Conservation (phyloP, 1,140 invertebrate species). For the Drosophila kurseongensis region DNA sequence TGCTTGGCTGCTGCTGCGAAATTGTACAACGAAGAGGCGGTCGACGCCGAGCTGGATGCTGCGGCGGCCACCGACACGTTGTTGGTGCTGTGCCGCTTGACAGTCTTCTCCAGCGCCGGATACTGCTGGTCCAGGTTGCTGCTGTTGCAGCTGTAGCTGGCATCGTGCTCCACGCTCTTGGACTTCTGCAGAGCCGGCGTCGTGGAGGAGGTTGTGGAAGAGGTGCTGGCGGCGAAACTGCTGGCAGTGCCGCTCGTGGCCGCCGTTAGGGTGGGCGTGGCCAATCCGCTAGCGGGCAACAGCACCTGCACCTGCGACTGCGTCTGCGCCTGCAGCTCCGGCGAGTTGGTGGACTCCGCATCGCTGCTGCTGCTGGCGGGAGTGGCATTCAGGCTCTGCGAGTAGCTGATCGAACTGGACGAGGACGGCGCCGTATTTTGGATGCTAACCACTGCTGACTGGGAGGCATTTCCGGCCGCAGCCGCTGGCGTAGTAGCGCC, state of each 20-base stretch:
- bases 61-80: conserved; percentile 53
- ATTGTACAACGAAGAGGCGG: conserved; percentile 55
- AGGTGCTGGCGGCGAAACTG: conserved; percentile 6
- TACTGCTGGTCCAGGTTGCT: conserved; percentile 82
- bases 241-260: conserved; percentile 3
- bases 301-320: conserved; percentile 3
- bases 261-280: conserved; percentile 5
- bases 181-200: conserved; percentile 77
- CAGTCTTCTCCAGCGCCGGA: conserved; percentile 82
- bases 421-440: conserved; percentile 25
- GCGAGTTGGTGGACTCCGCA: conserved; percentile 28
- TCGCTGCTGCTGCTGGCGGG: conserved; percentile 43
- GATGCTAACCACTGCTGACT: background rate
- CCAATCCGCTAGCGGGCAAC: conserved; percentile 6
- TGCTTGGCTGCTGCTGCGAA: conserved; percentile 73
- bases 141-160: conserved; percentile 72
- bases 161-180: conserved; percentile 80
- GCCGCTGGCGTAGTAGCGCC: conserved; percentile 4
- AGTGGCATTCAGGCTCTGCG: conserved; percentile 63
- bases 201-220: conserved; percentile 13
- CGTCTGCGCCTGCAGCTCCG: conserved; percentile 28
- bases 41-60: conserved; percentile 2
- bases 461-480: background rate
- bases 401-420: conserved; percentile 50
- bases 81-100: conserved; percentile 78